Evolutionary conservation across 2,113 vertebrate species (phyloP), one percentile per base, ranked within the genome.

Genomic region (Cathartes aura): DNA sequence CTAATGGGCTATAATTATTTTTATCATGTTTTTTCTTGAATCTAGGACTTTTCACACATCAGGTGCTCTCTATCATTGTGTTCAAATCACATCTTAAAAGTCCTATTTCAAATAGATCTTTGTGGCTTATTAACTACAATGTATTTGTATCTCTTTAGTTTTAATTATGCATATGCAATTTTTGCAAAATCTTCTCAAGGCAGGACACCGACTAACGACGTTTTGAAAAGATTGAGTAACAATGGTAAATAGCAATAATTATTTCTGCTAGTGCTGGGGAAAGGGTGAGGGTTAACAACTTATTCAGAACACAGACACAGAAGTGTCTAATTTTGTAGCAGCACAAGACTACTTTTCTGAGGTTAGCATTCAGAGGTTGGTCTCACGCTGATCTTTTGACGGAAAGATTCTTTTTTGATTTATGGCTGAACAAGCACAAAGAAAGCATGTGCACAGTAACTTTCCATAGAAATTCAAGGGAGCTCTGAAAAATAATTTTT

Each of bases 171-270:
- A 8, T 18, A 64, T 16, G 40, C 23, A 72, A 73, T 80, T 74
- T 93, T 76, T 72, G 42, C 24, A 86, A 56, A 89, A 58, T 80
- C 34, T 56, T 93, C 74, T 58, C n/a, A 72, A 82, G 56, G 68
- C 2, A 0, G 43, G 64, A 55, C 32, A 14, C 32, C 2, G 0
- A 11, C 42, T 52, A 50, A 50, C 26, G 34, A 24, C 0, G 71
- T 68, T 91, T 93, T 93, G 66, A 79, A 95, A 94, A 88, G 70
- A 85, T 30, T 72, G 47, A 93, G 43, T 63, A 94, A 82, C 55
- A 72, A 70, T 26, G 21, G 62, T 76, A 96, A 93, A 76, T 27
- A 76, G 48, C 66, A 90, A 73, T 67, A 84, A 87, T 89, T 87
- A 72, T 74, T 90, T 75, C 64, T 95, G 47, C 43, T 63, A 45